Evolutionary conservation across 2,113 vertebrate species (phyloP), one percentile per base, ranked within the genome.

Genomic region (Nibea albiflora): DNA sequence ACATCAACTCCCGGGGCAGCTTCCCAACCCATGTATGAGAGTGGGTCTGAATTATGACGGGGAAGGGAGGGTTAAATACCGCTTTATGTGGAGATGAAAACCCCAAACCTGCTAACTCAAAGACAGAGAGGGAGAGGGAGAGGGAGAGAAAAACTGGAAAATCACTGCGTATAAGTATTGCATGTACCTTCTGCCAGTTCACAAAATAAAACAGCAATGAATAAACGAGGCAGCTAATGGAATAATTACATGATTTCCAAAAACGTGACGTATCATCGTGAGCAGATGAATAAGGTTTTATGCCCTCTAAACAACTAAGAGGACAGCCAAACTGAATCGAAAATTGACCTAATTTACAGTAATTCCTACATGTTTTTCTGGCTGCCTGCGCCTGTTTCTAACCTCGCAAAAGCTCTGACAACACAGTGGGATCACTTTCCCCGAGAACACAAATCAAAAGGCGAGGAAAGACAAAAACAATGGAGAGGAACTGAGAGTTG

Each of bases 1-100:
- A 93, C 92, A 93, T 94, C 92, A 93, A 84, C 92, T 82, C 81
- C 87, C 28, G 85, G 87, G 89, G 89, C 90, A 58, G 78, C 84
- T 81, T 92, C 88, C 93, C 91, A 90, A 90, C 78, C 89, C 87
- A 69, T 88, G 90, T 90, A 90, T 88, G 86, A 90, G 90, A 84
- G 84, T 56, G 82, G 75, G 71, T 88, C 84, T 89, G 76, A 91
- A 94, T 91, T 84, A 92, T 88, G 82, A 90, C n/a, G 68, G 86
- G 76, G 35, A 60, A 64, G 15, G 68, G 35, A 61, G 83, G 72
- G 54, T 85, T 85, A 79, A 87, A 82, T 85, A 85, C 52, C 12
- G 6, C 81, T 90, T 87, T 80, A 86, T 31, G 73, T 83, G 73
- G 85, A 87, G 84, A 85, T 67, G 71, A 85, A 90, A 92, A 88